These are phyloP conservation scores for Dipodomys spectabilis DNA, from an alignment of 2,113 vertebrate species.

Conservation along the genomic window DNA sequence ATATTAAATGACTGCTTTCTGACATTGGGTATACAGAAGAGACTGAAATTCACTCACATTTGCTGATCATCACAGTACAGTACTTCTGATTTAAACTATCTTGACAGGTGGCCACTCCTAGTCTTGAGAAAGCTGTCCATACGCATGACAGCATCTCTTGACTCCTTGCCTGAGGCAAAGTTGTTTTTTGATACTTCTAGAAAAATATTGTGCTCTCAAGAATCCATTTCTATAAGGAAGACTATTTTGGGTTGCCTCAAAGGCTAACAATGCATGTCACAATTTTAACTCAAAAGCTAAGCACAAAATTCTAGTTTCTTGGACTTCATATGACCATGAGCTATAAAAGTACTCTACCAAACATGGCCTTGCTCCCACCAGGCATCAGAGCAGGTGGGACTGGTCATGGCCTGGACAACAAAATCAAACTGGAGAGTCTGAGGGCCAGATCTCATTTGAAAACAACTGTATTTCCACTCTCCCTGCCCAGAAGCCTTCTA, in stretches of 20 bases:
- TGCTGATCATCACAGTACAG: constrained; percentile 5
- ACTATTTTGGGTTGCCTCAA: not conserved
- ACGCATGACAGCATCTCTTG: constrained; percentile 16
- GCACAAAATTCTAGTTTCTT: not conserved
- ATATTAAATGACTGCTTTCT: constrained; percentile 75
- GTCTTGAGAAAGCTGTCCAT: not conserved
- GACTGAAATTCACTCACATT: constrained; percentile 65
- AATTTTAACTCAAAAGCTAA: constrained; percentile 27
- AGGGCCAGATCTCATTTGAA: no score
- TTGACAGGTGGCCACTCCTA: constrained; percentile 26
- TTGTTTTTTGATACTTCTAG: not conserved
- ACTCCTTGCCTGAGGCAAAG: not conserved
- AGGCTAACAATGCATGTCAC: constrained; percentile 9
- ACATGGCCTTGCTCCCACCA: not conserved
- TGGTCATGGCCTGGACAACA: not conserved
- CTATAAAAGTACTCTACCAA: not conserved
- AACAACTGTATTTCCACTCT: not conserved
- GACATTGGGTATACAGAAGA: constrained; percentile 72
- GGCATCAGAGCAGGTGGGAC: not conserved
- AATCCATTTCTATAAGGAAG: constrained; percentile 53
- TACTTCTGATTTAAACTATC: constrained; percentile 62
- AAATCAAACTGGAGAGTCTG: not conserved
- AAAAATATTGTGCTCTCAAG: constrained; percentile 15
- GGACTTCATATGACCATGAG: not conserved
- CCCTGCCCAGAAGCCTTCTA: not conserved